Base-by-base conservation (phyloP, 23 tunicate genomes). In the Trididemnum clinides region DNA sequence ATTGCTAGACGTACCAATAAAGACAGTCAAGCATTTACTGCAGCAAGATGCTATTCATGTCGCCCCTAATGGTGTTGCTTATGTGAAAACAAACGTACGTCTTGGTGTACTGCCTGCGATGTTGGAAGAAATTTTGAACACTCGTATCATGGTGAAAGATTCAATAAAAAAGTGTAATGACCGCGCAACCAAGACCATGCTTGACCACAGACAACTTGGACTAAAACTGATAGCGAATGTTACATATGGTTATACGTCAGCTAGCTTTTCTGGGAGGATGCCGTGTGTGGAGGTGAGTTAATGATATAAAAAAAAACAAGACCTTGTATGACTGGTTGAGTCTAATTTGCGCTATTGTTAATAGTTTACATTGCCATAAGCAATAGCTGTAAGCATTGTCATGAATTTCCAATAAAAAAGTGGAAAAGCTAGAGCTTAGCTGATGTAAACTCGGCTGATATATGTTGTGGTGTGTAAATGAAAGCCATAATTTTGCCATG, bases 211-310 rank as follows among this genome's bases (percentile, higher is more conserved):
- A 12, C 99, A 95, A 38, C 87, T 90, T 33, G 99, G 95, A 29
- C 66, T 95, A 35, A 95, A 95, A 35, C 38, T 86, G 34, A 90
- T 95, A 20, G 95, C 99, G 0, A 95, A 95, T 71, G 87, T 87
- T 50, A 95, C 95, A 7, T 95, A 87, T 49, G 99, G 99, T 3
- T 95, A 95, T 79, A 95, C 99, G 2, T 79, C 90, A 6, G 99
- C 99, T 2, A 90, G 84, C 57, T 95, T 76, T 66, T 95, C 99
- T n/a, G 99, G 99, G 35, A 74, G 99, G 44, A 95, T 95, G 99
- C 95, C 99, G 0, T 94, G 98, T 44, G 98, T 89, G 1, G 98
- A 94, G 94, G 98, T 94, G n/a, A n/a, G 64, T 54, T n/a, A n/a
- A n/a, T n/a, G n/a, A n/a, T n/a, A n/a, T n/a, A n/a, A n/a, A n/a